Percentiles rank a stretch among this genome's conserved stretches.
phyloP scores from a whole-genome alignment of 1,140 invertebrate species.

The Brachionus koreanus region DNA sequence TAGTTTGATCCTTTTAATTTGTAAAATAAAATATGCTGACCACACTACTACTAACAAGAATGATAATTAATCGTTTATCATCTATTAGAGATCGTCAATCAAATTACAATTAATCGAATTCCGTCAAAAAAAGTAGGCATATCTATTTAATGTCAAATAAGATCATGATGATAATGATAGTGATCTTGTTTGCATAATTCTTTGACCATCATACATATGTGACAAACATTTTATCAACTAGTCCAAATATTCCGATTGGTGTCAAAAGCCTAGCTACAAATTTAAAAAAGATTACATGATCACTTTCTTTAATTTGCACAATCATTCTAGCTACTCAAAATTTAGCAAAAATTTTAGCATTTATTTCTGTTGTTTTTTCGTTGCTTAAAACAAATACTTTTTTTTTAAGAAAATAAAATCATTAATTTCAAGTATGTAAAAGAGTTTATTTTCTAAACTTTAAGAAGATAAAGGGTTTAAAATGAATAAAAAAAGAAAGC shows the following conservation, averaged over 20 bases:
- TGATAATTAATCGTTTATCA: conserved; percentile 39
- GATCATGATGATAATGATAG: not conserved
- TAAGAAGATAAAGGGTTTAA: no score
- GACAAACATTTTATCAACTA: conserved; percentile 33
- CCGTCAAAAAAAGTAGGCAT: not conserved
- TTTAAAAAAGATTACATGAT: not conserved
- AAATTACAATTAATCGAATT: conserved; percentile 25
- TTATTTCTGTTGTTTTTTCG: no score
- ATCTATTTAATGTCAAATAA: conserved; percentile 5
- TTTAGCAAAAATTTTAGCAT: no score
- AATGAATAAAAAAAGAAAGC: no score
- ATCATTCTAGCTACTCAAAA: not conserved
- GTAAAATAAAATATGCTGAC: not conserved
- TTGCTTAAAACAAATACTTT: no score
- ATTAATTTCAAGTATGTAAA: no score
- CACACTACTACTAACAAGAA: not conserved
- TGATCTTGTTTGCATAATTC: conserved; percentile 2
- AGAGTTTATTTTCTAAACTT: no score
- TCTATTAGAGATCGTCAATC: conserved; percentile 33
- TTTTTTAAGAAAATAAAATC: no score
- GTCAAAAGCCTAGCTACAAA: conserved; percentile 29
- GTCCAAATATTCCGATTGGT: not conserved
- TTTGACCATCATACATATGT: not conserved
- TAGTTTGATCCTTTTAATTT: not conserved
- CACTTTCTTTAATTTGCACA: not conserved